Evolutionary conservation across 1,140 invertebrate genomes (phyloP).

Genomic region (Ceratosolen fusciceps): DNA sequence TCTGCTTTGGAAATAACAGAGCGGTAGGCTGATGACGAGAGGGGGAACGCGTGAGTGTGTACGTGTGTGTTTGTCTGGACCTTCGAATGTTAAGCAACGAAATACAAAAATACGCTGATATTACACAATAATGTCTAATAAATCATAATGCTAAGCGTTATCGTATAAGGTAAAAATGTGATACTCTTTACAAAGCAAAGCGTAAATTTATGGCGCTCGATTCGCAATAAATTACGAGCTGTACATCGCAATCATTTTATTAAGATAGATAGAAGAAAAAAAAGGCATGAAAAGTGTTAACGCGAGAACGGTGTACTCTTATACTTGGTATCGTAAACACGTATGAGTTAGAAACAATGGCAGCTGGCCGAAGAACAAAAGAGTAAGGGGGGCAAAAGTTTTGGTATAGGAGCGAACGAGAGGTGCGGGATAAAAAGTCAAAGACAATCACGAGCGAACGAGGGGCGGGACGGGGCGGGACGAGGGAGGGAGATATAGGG

Average conservation of each 20-base stretch:
- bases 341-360: conserved; percentile 29
- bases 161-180: background rate
- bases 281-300: conserved; percentile 19
- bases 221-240: conserved; percentile 33
- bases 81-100: conserved; percentile 14
- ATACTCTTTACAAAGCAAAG: conserved; percentile 19
- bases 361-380: background rate
- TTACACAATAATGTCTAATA: conserved; percentile 30
- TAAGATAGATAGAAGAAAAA: too few species aligned
- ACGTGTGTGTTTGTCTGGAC: too few species aligned
- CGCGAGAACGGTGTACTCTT: background rate
- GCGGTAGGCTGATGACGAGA: too few species aligned
- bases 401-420: background rate
- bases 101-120: conserved; percentile 1
- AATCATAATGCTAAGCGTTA: conserved; percentile 27
- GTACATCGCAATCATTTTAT: conserved; percentile 34
- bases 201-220: conserved; percentile 39
- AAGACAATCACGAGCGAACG: background rate
- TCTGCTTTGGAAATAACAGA: background rate
- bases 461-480: background rate
- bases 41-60: too few species aligned
- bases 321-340: conserved; percentile 18
- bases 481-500: background rate
- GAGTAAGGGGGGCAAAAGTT: background rate
- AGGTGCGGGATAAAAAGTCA: conserved; percentile 19